Conservation (phyloP, 2,797 vertebrate genomes). For the Microhierax caerulescens region DNA sequence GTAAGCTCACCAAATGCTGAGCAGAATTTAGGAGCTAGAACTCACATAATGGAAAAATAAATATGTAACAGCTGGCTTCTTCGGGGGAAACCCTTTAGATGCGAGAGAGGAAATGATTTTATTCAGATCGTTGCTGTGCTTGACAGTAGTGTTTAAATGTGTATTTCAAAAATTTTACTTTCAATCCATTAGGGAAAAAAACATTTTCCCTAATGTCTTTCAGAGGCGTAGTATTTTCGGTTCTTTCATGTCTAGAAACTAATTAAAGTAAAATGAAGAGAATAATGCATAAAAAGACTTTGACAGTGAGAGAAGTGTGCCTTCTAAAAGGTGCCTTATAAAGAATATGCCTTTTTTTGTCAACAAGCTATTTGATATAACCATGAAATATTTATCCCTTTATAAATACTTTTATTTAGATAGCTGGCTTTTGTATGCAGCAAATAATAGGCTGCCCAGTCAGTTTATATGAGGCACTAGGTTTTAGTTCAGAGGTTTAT, state of each 20-base stretch:
- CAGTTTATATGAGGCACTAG: background rate
- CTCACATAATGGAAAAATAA: constrained; percentile 62
- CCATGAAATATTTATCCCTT: background rate
- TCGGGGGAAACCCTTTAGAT: constrained; percentile 36
- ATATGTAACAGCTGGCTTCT: constrained; percentile 68
- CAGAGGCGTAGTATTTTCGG: background rate
- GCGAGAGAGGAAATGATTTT: constrained; percentile 56
- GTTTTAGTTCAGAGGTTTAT: constrained; percentile 1
- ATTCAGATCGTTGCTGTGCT: background rate
- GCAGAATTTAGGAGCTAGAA: constrained; percentile 55
- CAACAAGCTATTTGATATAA: background rate
- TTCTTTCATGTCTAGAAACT: background rate
- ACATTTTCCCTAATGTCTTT: background rate
- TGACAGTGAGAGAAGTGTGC: background rate
- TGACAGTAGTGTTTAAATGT: constrained; percentile 36
- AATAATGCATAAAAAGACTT: background rate
- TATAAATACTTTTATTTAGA: constrained; percentile 10
- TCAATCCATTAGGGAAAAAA: background rate
- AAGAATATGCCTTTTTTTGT: background rate
- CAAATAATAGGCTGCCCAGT: background rate
- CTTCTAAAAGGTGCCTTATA: background rate
- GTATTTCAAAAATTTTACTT: constrained; percentile 19
- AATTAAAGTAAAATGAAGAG: constrained; percentile 1
- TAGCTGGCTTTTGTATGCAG: background rate
- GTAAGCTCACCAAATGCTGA: constrained; percentile 49